These are phyloP conservation scores for Apostichopus leukothele DNA, from an alignment of 53 echinoderm and acorn worm species.

Conservation along the genomic window DNA sequence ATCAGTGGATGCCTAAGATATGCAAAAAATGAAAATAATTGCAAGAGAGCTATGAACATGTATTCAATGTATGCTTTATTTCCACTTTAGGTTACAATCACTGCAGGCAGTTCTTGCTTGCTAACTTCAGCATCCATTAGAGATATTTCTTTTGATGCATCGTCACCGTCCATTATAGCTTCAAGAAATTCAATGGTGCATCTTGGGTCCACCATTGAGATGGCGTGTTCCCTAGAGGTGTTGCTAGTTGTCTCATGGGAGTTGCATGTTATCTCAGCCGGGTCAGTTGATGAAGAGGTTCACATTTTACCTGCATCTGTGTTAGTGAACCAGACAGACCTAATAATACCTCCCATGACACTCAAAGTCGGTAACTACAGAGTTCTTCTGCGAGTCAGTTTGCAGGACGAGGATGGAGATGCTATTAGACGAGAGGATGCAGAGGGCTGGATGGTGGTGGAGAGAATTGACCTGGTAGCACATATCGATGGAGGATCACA, in stretches of 20 bases:
- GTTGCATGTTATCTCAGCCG: neutral
- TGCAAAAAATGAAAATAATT: no score
- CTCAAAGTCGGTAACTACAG: conserved; percentile 46
- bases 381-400: conserved; percentile 33
- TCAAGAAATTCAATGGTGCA: neutral
- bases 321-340: conserved; percentile 11
- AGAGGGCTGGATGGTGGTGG: conserved; percentile 52
- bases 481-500: conserved; percentile 56
- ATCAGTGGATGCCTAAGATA: no score
- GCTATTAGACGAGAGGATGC: conserved; percentile 10
- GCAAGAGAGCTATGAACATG: no score
- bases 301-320: neutral
- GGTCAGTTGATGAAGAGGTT: neutral
- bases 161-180: neutral
- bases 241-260: neutral
- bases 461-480: conserved; percentile 28
- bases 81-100: neutral
- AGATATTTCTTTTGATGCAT: neutral
- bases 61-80: neutral
- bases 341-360: conserved; percentile 18
- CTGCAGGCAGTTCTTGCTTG: neutral
- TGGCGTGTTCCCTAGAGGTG: neutral
- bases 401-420: conserved; percentile 16
- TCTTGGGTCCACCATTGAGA: neutral
- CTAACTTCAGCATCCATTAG: neutral